phyloP scores from a whole-genome alignment of 2,888 invertebrate species.

The Leptinotarsa rubiginosa region DNA sequence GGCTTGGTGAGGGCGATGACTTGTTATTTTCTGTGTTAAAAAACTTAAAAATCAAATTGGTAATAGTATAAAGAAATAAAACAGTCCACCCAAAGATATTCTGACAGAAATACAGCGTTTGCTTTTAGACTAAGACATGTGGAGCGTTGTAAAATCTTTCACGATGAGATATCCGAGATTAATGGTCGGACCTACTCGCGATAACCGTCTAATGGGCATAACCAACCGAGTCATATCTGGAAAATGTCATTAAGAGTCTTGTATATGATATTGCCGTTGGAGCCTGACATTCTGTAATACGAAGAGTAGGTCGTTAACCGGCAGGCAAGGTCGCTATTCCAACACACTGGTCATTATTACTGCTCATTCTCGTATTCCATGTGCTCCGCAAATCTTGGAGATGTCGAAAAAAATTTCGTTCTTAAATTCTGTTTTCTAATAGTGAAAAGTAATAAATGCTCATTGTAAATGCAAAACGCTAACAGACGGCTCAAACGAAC shows the following conservation, averaged over 20 bases:
- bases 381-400: background rate
- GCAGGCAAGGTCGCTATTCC: conserved; percentile 16
- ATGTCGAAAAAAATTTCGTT: background rate
- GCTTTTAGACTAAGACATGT: background rate
- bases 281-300: conserved; percentile 10
- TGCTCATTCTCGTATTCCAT: conserved; percentile 5
- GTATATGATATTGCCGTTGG: conserved; percentile 15
- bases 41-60: no score
- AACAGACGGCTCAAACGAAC: no score
- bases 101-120: background rate
- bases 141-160: background rate
- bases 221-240: conserved; percentile 12
- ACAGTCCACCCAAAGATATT: background rate
- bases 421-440: background rate
- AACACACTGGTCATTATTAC: background rate
- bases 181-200: background rate
- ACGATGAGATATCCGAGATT: background rate
- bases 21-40: no score
- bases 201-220: conserved; percentile 8
- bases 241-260: conserved; percentile 8
- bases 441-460: no score
- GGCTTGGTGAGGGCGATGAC: no score
- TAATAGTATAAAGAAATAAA: no score
- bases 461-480: no score
- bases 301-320: conserved; percentile 24